A percentile compares a stretch with the other conserved stretches of the same genome.
phyloP scores from a whole-genome alignment of 2,888 invertebrate genomes.

The Amphipyra tragopoginis region DNA sequence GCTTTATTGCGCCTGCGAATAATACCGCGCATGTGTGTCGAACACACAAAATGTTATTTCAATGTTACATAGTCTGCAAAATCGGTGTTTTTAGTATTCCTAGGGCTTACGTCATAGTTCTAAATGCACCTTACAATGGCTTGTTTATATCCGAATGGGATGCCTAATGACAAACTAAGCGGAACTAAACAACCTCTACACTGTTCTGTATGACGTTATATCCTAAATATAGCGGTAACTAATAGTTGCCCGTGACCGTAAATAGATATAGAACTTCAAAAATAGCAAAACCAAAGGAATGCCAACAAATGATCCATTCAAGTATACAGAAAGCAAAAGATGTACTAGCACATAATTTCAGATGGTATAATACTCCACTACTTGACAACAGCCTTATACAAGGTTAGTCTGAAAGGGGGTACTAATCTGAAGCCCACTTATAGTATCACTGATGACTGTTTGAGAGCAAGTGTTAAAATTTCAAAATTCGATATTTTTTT shows the following conservation, averaged over 20 bases:
- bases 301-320: slow-evolving; percentile 12
- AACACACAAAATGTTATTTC: slow-evolving; percentile 43
- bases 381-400: too few relatives aligned
- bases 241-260: slow-evolving; percentile 42
- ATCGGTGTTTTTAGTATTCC: slow-evolving; percentile 40
- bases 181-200: slow-evolving; percentile 40
- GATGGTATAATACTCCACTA: too few relatives aligned
- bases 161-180: slow-evolving; percentile 28
- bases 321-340: slow-evolving; percentile 24
- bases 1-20: slow-evolving; percentile 72
- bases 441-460: too few relatives aligned
- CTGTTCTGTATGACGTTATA: slow-evolving; percentile 33
- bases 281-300: slow-evolving; percentile 24
- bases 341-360: too few relatives aligned
- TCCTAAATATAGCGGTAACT: slow-evolving; percentile 34
- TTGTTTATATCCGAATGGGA: slow-evolving; percentile 34
- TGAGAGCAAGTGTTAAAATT: too few relatives aligned
- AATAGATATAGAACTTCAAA: slow-evolving; percentile 32
- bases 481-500: too few relatives aligned
- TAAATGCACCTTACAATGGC: slow-evolving; percentile 41
- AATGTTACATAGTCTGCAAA: slow-evolving; percentile 50
- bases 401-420: too few relatives aligned
- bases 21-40: slow-evolving; percentile 54
- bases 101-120: slow-evolving; percentile 36
- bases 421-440: too few relatives aligned